Conservation (phyloP, 2,797 vertebrate genomes). For the Malurus splendens region DNA sequence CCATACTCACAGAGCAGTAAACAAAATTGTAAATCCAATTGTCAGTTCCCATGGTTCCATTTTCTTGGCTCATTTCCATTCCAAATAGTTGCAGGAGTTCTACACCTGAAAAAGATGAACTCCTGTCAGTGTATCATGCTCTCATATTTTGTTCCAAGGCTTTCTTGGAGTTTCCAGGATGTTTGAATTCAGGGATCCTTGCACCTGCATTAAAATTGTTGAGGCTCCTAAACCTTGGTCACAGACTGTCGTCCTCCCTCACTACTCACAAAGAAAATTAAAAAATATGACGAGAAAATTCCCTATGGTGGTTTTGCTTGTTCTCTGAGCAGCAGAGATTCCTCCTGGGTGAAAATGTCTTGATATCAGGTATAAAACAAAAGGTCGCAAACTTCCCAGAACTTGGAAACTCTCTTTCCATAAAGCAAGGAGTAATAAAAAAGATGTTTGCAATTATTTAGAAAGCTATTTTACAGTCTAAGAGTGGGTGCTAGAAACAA, state of each 20-base stretch:
- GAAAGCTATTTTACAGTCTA: not conserved
- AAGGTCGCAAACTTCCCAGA: not conserved
- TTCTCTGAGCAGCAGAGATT: not conserved
- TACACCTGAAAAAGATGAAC: not conserved
- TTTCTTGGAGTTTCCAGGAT: not conserved
- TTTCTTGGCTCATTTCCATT: not conserved
- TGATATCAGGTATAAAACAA: not conserved
- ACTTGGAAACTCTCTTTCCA: not conserved
- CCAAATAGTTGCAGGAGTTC: not conserved
- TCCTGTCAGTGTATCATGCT: not conserved
- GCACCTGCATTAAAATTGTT: not conserved
- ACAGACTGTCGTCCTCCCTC: not conserved
- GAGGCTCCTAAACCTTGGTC: not conserved
- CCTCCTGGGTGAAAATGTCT: not conserved
- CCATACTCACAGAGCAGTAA: not conserved
- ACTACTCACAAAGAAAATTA: not conserved
- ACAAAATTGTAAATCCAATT: not conserved
- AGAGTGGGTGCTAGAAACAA: not conserved
- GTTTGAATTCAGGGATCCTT: not conserved
- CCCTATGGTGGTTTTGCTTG: not conserved
- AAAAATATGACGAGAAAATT: not conserved
- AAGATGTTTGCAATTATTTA: not conserved
- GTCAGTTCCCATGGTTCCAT: fast-evolving
- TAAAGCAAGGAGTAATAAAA: not conserved
- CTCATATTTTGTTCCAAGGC: not conserved